Evolutionary conservation across 2,888 invertebrate species (phyloP), one percentile per base, ranked within the genome.

Genomic region (Allophyes oxyacanthae): DNA sequence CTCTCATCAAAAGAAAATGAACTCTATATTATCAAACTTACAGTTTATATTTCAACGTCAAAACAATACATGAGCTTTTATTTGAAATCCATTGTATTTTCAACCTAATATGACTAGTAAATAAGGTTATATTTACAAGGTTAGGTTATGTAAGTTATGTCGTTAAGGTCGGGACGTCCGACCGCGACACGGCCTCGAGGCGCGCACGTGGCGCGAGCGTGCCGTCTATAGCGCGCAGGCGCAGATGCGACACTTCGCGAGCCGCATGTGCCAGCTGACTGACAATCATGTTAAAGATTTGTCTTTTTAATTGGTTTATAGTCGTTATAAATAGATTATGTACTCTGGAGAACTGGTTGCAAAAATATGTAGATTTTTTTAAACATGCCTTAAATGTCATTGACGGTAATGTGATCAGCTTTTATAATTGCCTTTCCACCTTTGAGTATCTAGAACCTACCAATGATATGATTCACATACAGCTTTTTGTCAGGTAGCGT

Each of bases 181-280:
- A 42, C 13, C 25, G 11, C 1, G 30, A 33, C 20, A n/a, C 46
- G 73, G 30, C 68, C 70, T 69, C 59, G 28, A 28, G 59, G 3
- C 44, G 40, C 49, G 55, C 59, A 64, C 74, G 72, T 67, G 73
- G 43, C 10, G 10, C 30, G 15, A 43, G 49, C 56, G 62, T 68
- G 72, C 34, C 36, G 32, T 10, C 63, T 13, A 44, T 15, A 36
- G 15, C 26, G 52, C 64, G 71, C 70, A 63, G 15, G 71, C 49
- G 72, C 71, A 51, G 15, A 66, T 44, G 72, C 37, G 66, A 65
- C 51, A 45, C 15, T 28, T 41, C 26, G 6, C 46, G 36, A 11
- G 36, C 36, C 20, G 20, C 20, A 20, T 28, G 28, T 28, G 28
- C 6, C 28, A 6, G 1, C 28, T 28, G 20, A 20, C 2, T 20